These are phyloP conservation scores for Carcharodon carcharias DNA, from an alignment of 2,797 vertebrate species.

Conservation along the genomic window DNA sequence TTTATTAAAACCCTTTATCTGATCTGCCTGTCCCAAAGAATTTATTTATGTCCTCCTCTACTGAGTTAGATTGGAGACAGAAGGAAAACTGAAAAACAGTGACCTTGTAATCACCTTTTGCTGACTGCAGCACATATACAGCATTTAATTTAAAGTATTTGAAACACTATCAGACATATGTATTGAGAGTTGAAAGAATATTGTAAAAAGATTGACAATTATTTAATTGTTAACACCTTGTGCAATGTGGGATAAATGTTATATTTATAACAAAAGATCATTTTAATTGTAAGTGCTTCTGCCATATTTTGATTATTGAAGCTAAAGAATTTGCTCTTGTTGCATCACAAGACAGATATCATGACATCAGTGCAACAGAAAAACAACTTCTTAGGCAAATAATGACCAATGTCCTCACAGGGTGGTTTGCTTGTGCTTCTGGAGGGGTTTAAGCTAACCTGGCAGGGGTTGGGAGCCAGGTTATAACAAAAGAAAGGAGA, in stretches of 20 bases:
- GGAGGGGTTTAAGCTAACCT: too few relatives aligned
- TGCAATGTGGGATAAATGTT: background rate
- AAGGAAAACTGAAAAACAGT: background rate
- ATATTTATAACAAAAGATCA: background rate
- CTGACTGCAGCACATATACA: background rate
- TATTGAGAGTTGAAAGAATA: background rate
- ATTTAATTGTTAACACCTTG: background rate
- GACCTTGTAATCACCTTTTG: background rate
- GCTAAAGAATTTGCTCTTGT: background rate
- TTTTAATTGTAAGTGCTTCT: background rate
- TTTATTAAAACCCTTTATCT: background rate
- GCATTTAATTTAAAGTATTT: background rate
- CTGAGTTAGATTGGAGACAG: background rate
- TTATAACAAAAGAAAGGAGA: too few relatives aligned
- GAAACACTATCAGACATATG: background rate
- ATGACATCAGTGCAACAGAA: background rate
- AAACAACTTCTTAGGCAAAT: background rate
- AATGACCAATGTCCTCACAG: background rate
- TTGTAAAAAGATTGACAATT: background rate
- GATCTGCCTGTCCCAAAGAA: background rate
- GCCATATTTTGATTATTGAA: background rate
- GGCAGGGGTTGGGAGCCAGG: too few relatives aligned
- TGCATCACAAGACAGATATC: background rate
- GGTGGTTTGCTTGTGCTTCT: too few relatives aligned
- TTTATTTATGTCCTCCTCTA: background rate